Evolutionary conservation across 2,113 vertebrate species (phyloP), one percentile per base, ranked within the genome.

Genomic region (Carassius gibelio): DNA sequence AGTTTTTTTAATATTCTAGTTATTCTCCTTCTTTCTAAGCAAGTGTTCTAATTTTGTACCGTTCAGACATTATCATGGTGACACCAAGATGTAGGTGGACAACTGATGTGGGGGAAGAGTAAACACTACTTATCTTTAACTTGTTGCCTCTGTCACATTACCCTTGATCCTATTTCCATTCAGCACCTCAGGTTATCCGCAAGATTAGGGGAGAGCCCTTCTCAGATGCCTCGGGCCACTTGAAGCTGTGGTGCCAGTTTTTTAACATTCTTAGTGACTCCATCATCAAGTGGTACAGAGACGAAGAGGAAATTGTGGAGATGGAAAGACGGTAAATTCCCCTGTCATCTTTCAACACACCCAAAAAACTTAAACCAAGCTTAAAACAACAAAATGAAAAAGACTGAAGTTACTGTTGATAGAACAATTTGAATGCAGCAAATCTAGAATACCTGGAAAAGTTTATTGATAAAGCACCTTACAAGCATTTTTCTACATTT

Each of bases 201-300:
- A 99, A 98, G 93, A 99, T 98, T 91, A 93, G 98, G 21, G 96
- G 95, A 50, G 98, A 99, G 87, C 96, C 97, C 38, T 98, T 99
- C 90, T 96, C 97, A 0, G 98, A 99, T 77, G 95, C 97, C 38
- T 96, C 97, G 0, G 97, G 97, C 84, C 97, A 99, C 91, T 94
- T 99, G 92, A 99, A 99, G 90, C 95, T 99, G 23, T 99, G 98
- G 97, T 99, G 98, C 92, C 97, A 99, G 93, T 99, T 99, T 93
- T 99, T 99, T 94, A 99, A 99, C 15, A 92, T 99, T 34, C 92
- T 99, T 85, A 95, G 95, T 8, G 96, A 99, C 89, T 97, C 97
- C 0, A 96, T 94, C 86, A 94, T 99, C 88, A 96, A 93, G 0
- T 99, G 98, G 98, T 95, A 91, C 91, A 96, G 96, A 92, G 97